Percentiles rank a stretch among this genome's conserved stretches.
Evolutionary conservation across 2,797 vertebrate genomes (phyloP).

Genomic region (Pseudocheirus occidentalis): DNA sequence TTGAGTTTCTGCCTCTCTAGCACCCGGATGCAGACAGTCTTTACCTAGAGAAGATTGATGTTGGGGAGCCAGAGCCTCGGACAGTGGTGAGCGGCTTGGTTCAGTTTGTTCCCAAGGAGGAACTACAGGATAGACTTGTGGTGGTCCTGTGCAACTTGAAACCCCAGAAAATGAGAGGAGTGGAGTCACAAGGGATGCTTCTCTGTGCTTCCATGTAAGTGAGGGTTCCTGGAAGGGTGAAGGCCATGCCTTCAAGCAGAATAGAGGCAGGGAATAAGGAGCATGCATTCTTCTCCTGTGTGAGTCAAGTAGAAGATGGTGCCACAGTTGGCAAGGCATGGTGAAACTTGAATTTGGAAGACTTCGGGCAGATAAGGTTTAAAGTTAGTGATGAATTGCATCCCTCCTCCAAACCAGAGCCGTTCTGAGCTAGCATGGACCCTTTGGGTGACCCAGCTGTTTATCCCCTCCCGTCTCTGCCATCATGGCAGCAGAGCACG

Average conservation of each 20-base stretch:
- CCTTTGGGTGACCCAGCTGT: not conserved
- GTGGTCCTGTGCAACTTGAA: conserved; percentile 96
- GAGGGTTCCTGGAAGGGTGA: not conserved
- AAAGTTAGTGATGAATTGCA: not conserved
- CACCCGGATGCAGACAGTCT: conserved; percentile 96
- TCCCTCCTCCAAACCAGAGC: not conserved
- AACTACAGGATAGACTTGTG: conserved; percentile 93
- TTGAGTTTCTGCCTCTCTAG: conserved; percentile 79
- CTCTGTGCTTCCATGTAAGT: conserved; percentile 94
- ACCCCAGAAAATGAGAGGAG: conserved; percentile 97
- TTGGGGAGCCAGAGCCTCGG: conserved; percentile 93
- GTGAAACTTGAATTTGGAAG: conserved; percentile 2
- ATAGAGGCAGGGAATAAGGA: not conserved
- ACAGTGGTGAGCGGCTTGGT: conserved; percentile 97
- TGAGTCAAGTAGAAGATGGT: not conserved
- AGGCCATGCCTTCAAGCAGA: fast-evolving
- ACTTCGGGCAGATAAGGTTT: not conserved
- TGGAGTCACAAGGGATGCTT: conserved; percentile 98
- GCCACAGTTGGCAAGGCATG: not conserved
- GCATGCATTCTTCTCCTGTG: not conserved
- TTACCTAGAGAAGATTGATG: conserved; percentile 95
- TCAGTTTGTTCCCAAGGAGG: conserved; percentile 90
- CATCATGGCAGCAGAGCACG: not conserved
- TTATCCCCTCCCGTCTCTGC: not conserved
- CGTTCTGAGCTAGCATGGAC: not conserved